Percentiles rank a stretch among this genome's conserved stretches.
phyloP scores from a whole-genome alignment of 2,888 invertebrate species.

The Papilio elwesi region DNA sequence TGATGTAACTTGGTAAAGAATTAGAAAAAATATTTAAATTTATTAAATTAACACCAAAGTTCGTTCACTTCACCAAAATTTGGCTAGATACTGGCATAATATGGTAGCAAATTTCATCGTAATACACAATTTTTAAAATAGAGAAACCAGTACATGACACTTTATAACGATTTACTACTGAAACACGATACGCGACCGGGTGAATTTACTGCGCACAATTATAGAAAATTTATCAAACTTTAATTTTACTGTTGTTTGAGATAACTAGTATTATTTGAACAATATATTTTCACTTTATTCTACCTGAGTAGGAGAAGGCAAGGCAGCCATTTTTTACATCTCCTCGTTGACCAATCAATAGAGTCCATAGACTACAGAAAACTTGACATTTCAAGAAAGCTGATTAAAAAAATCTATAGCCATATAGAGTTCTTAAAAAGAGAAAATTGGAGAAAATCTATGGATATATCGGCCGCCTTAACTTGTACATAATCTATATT shows the following conservation, averaged over 20 bases:
- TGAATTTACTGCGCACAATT: conserved; percentile 54
- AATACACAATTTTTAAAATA: conserved; percentile 44
- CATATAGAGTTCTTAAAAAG: background rate
- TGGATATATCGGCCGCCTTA: too few relatives aligned
- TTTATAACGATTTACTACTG: conserved; percentile 60
- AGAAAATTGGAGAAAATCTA: background rate
- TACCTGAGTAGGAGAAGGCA: conserved; percentile 94
- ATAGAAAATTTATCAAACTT: conserved; percentile 53
- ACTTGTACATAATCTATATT: too few relatives aligned
- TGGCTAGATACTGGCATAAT: conserved; percentile 12
- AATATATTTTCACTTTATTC: conserved; percentile 69
- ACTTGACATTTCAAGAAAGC: conserved; percentile 61
- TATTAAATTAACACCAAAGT: conserved; percentile 48
- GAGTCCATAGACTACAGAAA: conserved; percentile 70
- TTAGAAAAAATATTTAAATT: conserved; percentile 43
- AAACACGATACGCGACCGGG: conserved; percentile 46
- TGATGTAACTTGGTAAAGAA: conserved; percentile 50
- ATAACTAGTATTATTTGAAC: conserved; percentile 52
- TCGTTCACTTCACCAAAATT: conserved; percentile 34
- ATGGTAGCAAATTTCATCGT: conserved; percentile 25
- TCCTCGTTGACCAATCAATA: conserved; percentile 84
- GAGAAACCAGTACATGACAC: conserved; percentile 63
- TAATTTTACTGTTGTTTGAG: conserved; percentile 45
- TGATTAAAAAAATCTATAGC: background rate
- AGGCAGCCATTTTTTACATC: conserved; percentile 91